Evolutionary conservation across 1,140 invertebrate species (phyloP), one percentile per base, ranked within the genome.

Genomic region (Thalassaphorura encarpata): DNA sequence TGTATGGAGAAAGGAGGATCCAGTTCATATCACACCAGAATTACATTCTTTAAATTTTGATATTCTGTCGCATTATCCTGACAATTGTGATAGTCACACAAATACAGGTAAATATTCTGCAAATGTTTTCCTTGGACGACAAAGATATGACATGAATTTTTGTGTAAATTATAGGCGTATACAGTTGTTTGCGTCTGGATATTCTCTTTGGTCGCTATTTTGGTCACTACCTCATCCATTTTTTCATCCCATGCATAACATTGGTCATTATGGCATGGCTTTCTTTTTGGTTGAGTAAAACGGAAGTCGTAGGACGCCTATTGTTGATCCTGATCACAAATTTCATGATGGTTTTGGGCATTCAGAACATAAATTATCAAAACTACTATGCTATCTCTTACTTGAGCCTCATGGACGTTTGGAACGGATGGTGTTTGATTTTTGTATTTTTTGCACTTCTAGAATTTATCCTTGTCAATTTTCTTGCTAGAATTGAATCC

Each of bases 191-290:
- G 28, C 68, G 70, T 49, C 75, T 76, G 31, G 70, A 74, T 36
- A 66, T 78, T 3, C 55, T 67, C 13, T 73, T 78, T 64, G 71
- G 72, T 60, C 65, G 77, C 18, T 74, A 77, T 52, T 78, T 79
- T 67, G 70, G 69, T 53, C 78, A 77, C 66, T 78, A 79, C 63
- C 66, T 79, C 45, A 69, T 77, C 33, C 75, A 76, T 56, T 70
- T 78, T 52, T 75, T 75, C 68, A 72, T 76, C 29, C 73, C 74
- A 13, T 76, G 69, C 54, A 72, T 68, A 56, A 78, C 78, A 76
- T 60, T 77, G 53, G 75, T 79, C 57, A 76, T 79, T 53, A 75
- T 79, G 3, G 76, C 75, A n/a, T 79, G 76, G 76, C 72, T 78
- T 15, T 71, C 69, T 36, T 79, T 77, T 65, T 78, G 77, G 77